phyloP scores from a whole-genome alignment of 2,888 invertebrate species.

The Standfussiana lucernea region DNA sequence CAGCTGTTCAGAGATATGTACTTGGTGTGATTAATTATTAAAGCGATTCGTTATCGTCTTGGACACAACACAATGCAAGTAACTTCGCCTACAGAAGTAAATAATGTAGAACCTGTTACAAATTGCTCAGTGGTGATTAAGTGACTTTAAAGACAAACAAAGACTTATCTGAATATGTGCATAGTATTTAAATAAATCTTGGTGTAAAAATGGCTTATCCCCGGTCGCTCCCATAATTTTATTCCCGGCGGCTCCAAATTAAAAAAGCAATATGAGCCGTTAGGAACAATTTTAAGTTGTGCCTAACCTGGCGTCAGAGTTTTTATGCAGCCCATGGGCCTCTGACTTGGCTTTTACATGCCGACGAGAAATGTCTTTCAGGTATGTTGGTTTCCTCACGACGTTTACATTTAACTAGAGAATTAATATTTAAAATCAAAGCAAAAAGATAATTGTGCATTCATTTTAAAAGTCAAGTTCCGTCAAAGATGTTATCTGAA shows the following conservation, averaged over 20 bases:
- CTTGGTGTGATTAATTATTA: constrained; percentile 26
- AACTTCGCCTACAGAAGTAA: constrained; percentile 24
- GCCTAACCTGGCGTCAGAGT: too few relatives aligned
- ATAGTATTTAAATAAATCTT: constrained; percentile 21
- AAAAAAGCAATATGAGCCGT: too few relatives aligned
- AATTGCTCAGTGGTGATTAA: constrained; percentile 19
- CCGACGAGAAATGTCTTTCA: too few relatives aligned
- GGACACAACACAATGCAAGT: constrained; percentile 17
- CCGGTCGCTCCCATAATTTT: too few relatives aligned
- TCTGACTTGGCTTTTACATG: too few relatives aligned
- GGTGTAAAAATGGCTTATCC: too few relatives aligned
- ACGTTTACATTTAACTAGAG: too few relatives aligned
- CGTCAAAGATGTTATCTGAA: not conserved
- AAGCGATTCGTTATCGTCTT: constrained; percentile 21
- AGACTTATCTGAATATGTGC: constrained; percentile 10
- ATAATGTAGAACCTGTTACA: constrained; percentile 1
- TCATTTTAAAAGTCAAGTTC: not conserved
- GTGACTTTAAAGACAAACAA: constrained; percentile 31
- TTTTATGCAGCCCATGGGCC: too few relatives aligned
- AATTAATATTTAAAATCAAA: not conserved
- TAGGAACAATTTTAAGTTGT: too few relatives aligned
- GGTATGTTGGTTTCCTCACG: too few relatives aligned
- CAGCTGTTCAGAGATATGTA: not conserved
- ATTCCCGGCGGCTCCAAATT: too few relatives aligned
- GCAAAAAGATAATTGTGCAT: not conserved